Evolutionary conservation across 2,888 invertebrate species (phyloP), one percentile per base, ranked within the genome.

Genomic region (Oxystoma pomonae): DNA sequence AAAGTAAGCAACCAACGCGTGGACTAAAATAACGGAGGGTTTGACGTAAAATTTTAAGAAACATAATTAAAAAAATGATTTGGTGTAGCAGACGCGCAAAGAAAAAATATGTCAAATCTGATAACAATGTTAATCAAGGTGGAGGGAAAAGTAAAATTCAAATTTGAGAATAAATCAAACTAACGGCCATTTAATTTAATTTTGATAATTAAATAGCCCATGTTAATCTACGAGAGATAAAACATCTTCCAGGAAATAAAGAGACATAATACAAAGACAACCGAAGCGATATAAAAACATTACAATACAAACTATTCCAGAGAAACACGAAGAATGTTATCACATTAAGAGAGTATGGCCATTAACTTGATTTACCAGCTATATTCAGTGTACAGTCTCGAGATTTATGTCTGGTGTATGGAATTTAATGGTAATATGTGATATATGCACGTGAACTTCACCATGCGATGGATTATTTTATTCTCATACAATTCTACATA

Each of bases 301-400:
- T 68, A 73, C 72, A 72, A 73, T 72, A 73, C 68, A 64, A 70
- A 73, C 71, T 74, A 72, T 73, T 71, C 69, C 70, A 63, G 64
- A 66, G 71, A 35, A 71, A 69, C 69, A 67, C 63, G 62, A 70
- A 67, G 74, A 73, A 74, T 72, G 72, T 72, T 73, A 74, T 73
- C 74, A 74, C 73, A 74, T 74, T 72, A 74, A 73, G 65, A 73
- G 70, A 69, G 70, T 72, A 72, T 68, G 70, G 69, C 73, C 73
- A 75, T 75, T 74, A 74, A 74, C 68, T 75, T 74, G 76, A 76
- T 74, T 74, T 74, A 75, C 73, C 74, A 73, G 75, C 73, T 73
- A 72, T 70, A 73, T 72, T 71, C 71, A 70, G 68, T 68, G 69
- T 68, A 68, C 64, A 58, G 59, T 65, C 57, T 66, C 63, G 67